phyloP scores from a whole-genome alignment of 2,888 invertebrate species.

The Melieria crassipennis region DNA sequence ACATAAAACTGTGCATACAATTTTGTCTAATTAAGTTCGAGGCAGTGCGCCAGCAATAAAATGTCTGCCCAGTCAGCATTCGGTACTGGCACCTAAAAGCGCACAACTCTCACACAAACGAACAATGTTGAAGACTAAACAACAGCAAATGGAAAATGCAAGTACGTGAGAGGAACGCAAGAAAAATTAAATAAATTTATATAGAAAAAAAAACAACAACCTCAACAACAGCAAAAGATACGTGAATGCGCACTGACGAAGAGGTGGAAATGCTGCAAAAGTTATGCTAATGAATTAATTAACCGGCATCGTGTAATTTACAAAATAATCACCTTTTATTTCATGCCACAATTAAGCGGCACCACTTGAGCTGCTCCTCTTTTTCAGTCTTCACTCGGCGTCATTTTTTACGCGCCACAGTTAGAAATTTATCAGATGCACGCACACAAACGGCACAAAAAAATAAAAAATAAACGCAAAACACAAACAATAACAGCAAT shows the following conservation, averaged over 20 bases:
- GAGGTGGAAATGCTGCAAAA: neutral
- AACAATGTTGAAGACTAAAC: neutral
- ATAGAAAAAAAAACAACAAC: slow-evolving; percentile 9
- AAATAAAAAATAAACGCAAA: neutral
- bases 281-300: slow-evolving; percentile 39
- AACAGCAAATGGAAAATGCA: slow-evolving; percentile 8
- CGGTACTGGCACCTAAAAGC: slow-evolving; percentile 7
- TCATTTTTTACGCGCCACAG: slow-evolving; percentile 2
- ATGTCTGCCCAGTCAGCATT: slow-evolving; percentile 2
- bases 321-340: slow-evolving; percentile 37
- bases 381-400: neutral
- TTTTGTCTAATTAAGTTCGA: slow-evolving; percentile 8
- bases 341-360: slow-evolving; percentile 33
- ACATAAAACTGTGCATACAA: slow-evolving; percentile 15
- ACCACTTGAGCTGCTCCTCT: neutral
- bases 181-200: neutral
- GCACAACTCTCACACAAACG: slow-evolving; percentile 12
- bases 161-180: neutral
- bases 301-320: slow-evolving; percentile 33
- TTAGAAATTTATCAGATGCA: slow-evolving; percentile 30
- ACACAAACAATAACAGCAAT: neutral
- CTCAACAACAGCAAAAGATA: slow-evolving; percentile 18
- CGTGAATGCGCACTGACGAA: slow-evolving; percentile 12
- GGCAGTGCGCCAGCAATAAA: neutral
- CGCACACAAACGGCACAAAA: slow-evolving; percentile 14